Conservation (phyloP, 2,113 vertebrate species). For the Cyphomyrus discorhynchus region DNA sequence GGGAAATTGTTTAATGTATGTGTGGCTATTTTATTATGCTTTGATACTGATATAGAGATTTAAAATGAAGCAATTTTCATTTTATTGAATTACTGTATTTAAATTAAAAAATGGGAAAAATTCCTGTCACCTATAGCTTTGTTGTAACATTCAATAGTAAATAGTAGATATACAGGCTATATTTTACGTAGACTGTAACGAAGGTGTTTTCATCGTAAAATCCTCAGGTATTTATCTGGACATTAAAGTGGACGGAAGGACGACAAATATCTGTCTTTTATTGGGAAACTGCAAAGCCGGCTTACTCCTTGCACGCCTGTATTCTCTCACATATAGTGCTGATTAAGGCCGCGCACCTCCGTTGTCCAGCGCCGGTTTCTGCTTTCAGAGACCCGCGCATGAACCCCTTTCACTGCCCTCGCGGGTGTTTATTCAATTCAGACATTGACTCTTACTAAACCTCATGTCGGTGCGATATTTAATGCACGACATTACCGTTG, state of each 20-base stretch:
- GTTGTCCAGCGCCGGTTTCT: slow-evolving; percentile 53
- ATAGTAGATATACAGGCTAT: background rate
- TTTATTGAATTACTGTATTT: background rate
- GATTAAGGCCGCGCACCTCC: slow-evolving; percentile 61
- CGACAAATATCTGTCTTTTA: slow-evolving; percentile 41
- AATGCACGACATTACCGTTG: background rate
- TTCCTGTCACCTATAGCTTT: background rate
- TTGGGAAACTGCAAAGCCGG: slow-evolving; percentile 49
- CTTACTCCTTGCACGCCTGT: slow-evolving; percentile 50
- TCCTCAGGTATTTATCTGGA: background rate
- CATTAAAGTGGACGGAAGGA: background rate
- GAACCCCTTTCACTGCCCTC: slow-evolving; percentile 70
- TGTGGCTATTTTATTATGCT: background rate
- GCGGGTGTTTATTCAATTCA: slow-evolving; percentile 66
- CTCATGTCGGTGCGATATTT: slow-evolving; percentile 42
- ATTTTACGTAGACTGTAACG: background rate
- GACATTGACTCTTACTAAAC: slow-evolving; percentile 56
- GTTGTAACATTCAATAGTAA: background rate
- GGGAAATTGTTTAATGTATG: background rate
- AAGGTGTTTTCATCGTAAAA: background rate
- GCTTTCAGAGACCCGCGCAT: slow-evolving; percentile 70
- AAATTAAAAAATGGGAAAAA: background rate
- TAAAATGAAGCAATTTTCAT: background rate
- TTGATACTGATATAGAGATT: background rate
- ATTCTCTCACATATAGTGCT: slow-evolving; percentile 57